Percentiles rank a stretch among this genome's conserved stretches.
These are phyloP conservation scores for Hippocampus kuda DNA, from an alignment of 2,797 vertebrate genomes.

Conservation along the genomic window DNA sequence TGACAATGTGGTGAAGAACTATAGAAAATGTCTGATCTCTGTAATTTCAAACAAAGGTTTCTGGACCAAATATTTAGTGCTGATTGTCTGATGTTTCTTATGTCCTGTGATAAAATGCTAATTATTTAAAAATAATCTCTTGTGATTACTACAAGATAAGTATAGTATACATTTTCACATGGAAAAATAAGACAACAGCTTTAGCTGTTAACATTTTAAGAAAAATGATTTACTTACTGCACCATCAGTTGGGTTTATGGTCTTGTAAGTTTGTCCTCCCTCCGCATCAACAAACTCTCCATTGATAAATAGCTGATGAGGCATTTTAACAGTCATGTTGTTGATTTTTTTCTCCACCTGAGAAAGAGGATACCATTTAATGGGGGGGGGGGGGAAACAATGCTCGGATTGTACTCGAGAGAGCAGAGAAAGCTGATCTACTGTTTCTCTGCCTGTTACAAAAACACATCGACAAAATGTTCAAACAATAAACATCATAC, in stretches of 20 bases:
- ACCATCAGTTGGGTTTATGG: constrained; percentile 77
- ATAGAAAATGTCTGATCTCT: no score
- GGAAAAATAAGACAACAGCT: background rate
- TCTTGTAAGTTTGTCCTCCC: constrained; percentile 71
- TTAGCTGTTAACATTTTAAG: background rate
- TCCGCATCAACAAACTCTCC: constrained; percentile 78
- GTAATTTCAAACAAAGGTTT: no score
- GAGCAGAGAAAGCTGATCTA: background rate
- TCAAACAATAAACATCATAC: constrained; percentile 45
- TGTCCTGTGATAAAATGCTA: no score
- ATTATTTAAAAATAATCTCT: no score
- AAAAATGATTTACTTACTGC: constrained; percentile 47
- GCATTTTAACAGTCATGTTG: constrained; percentile 73
- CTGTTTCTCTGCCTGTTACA: background rate
- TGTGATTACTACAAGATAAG: background rate
- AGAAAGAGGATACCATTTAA: background rate
- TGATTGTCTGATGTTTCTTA: no score
- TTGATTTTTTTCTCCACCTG: constrained; percentile 75
- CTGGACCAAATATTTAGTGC: no score
- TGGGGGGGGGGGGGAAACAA: background rate
- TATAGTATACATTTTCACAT: background rate
- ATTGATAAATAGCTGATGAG: constrained; percentile 80
- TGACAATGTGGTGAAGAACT: no score
- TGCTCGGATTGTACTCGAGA: background rate
- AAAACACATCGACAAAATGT: background rate